Conservation (phyloP, 2,888 invertebrate species). For the Stomorhina lunata region DNA sequence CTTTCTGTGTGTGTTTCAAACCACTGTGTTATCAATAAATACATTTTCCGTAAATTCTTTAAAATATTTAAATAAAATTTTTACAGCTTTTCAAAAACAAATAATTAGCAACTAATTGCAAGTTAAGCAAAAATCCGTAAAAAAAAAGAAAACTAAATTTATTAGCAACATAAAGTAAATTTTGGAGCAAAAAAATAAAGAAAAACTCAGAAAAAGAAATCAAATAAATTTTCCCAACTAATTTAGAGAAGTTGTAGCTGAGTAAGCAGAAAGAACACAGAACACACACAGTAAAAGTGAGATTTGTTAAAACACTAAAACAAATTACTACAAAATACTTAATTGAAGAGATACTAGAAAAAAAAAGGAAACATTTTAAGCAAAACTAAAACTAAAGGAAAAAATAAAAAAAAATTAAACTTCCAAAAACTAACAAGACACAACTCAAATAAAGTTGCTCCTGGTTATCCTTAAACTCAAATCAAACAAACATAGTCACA, state of each 20-base stretch:
- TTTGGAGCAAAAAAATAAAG: background rate
- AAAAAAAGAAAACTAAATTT: slow-evolving; percentile 11
- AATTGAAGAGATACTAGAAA: slow-evolving; percentile 42
- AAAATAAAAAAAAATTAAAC: background rate
- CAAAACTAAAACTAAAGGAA: background rate
- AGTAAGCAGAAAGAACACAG: too few relatives aligned
- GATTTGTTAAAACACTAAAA: slow-evolving; percentile 15
- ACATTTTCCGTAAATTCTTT: background rate
- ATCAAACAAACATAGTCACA: too few relatives aligned
- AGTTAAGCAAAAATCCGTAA: slow-evolving; percentile 9
- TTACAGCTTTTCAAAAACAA: slow-evolving; percentile 51
- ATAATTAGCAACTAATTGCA: slow-evolving; percentile 55
- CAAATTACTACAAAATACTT: slow-evolving; percentile 54
- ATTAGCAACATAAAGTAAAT: slow-evolving; percentile 33
- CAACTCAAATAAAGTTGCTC: too few relatives aligned
- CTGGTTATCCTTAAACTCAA: too few relatives aligned
- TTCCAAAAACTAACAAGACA: background rate
- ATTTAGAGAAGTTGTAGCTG: background rate
- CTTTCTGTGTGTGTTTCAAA: background rate
- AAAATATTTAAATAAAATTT: background rate
- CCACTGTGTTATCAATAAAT: background rate
- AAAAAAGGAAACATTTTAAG: background rate
- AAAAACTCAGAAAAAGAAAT: background rate
- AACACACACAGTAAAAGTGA: too few relatives aligned
- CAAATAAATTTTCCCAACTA: background rate